phyloP scores from a whole-genome alignment of 2,888 invertebrate genomes.

The Mactromeris polynyma region DNA sequence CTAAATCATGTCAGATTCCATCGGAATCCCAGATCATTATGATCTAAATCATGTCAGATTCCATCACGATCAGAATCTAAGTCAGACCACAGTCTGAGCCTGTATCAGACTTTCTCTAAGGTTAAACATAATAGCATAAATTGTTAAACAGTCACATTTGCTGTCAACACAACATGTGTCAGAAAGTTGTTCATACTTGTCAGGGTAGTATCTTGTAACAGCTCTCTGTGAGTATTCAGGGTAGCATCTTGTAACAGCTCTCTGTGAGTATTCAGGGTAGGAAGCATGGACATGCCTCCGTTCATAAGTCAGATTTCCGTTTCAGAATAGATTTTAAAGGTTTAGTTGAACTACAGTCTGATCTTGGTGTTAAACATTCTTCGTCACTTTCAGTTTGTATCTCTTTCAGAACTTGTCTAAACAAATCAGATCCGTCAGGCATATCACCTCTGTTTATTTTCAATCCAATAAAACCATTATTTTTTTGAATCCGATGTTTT shows the following conservation, averaged over 20 bases:
- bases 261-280: background rate
- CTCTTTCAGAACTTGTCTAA: slow-evolving; percentile 56
- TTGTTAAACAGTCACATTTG: background rate
- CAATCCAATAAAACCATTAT: slow-evolving; percentile 26
- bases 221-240: background rate
- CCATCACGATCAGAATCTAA: no score
- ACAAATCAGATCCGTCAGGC: slow-evolving; percentile 57
- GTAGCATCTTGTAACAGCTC: background rate
- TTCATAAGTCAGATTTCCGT: slow-evolving; percentile 34
- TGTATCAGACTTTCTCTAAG: no score
- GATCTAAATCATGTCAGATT: no score
- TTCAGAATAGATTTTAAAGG: slow-evolving; percentile 59
- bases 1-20: no score
- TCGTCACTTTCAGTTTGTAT: slow-evolving; percentile 46
- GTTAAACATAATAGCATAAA: no score
- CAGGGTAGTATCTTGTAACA: background rate
- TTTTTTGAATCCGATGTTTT: background rate
- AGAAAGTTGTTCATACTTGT: background rate
- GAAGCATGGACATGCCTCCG: background rate
- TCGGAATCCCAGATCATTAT: no score
- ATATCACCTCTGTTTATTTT: slow-evolving; percentile 52
- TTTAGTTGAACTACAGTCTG: slow-evolving; percentile 27
- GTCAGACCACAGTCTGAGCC: no score
- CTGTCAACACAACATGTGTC: background rate
- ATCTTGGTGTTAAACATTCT: slow-evolving; percentile 22